Conservation (phyloP, 2,888 invertebrate species). For the Drosophila paramelanica region DNA sequence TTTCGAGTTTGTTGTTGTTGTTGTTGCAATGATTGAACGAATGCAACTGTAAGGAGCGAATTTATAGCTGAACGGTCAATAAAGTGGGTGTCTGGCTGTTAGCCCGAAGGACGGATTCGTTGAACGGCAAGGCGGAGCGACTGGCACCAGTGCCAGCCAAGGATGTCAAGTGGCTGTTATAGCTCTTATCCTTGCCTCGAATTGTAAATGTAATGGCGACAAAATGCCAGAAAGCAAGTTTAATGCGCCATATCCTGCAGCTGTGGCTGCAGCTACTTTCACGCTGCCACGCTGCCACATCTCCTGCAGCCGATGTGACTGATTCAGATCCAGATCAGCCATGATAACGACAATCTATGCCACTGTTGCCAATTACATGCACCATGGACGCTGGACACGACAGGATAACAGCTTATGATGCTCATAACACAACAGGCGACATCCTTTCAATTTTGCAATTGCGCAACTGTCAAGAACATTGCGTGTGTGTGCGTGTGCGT, state of each 20-base stretch:
- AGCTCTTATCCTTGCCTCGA: conserved; percentile 26
- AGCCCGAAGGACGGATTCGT: conserved; percentile 11
- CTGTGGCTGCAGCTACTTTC: conserved; percentile 9
- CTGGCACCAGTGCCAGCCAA: conserved; percentile 4
- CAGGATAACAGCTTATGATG: conserved; percentile 20
- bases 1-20: conserved; percentile 4
- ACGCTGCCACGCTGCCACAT: conserved; percentile 6
- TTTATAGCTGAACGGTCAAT: conserved; percentile 6
- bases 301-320: not conserved
- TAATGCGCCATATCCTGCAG: conserved; percentile 25
- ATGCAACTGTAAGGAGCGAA: conserved; percentile 5
- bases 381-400: conserved; percentile 1
- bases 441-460: conserved; percentile 22
- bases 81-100: conserved; percentile 4
- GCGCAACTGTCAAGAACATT: conserved; percentile 17
- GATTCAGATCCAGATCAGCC: conserved; percentile 25
- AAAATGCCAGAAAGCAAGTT: conserved; percentile 25
- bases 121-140: not conserved
- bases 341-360: conserved; percentile 38
- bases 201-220: conserved; percentile 25
- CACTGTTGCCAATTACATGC: conserved; percentile 39
- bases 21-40: conserved; percentile 3
- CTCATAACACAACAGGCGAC: conserved; percentile 19
- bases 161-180: conserved; percentile 28
- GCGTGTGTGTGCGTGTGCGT: not conserved